A percentile compares a stretch with the other conserved stretches of the same genome.
phyloP scores from a whole-genome alignment of 2,113 vertebrate species.

The Numenius arquata region DNA sequence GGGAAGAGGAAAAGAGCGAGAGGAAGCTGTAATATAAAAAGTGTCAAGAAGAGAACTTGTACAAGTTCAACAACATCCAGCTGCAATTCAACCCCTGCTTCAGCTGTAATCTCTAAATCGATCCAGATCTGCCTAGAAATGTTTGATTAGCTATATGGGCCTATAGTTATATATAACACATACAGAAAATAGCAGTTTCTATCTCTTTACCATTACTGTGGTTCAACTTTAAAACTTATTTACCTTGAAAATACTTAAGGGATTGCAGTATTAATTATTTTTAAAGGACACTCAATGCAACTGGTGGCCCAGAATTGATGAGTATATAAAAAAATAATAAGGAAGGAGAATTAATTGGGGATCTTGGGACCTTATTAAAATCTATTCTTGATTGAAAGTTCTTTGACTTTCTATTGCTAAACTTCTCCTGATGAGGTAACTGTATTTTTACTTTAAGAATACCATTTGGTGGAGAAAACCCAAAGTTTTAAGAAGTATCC shows the following conservation, averaged over 20 bases:
- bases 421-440: not conserved
- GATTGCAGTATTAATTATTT: constrained; percentile 64
- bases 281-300: constrained; percentile 48
- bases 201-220: not conserved
- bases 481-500: not conserved
- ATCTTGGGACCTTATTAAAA: constrained; percentile 67
- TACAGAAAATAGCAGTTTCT: not conserved
- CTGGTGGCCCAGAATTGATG: constrained; percentile 47
- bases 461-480: constrained; percentile 3
- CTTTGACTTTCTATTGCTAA: constrained; percentile 19
- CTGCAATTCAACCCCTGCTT: constrained; percentile 52
- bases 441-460: not conserved
- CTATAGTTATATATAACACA: not conserved
- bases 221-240: constrained; percentile 41
- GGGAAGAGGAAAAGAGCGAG: constrained; percentile 7
- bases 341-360: constrained; percentile 59
- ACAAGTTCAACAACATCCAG: constrained; percentile 57
- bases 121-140: constrained; percentile 33
- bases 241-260: constrained; percentile 53
- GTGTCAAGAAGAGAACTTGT: constrained; percentile 28
- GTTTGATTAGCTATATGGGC: not conserved
- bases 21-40: constrained; percentile 56
- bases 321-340: constrained; percentile 19
- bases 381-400: constrained; percentile 41
- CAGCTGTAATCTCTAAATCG: constrained; percentile 26